Evolutionary conservation across 2,888 invertebrate species (phyloP).

Genomic region (Hyposoter dolosus): DNA sequence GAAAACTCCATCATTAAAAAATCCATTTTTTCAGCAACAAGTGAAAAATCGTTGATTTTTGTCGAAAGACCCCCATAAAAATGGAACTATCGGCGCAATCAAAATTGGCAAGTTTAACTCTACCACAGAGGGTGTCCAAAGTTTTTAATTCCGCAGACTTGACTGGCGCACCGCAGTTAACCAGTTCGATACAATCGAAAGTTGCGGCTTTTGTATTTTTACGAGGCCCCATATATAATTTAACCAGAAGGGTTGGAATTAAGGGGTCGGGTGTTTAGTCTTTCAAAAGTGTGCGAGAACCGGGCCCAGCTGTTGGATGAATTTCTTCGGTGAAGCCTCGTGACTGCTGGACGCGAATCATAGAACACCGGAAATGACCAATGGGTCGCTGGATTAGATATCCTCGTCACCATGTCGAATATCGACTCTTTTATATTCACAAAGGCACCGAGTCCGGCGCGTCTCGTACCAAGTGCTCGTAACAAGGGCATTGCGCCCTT

Average conservation of each 20-base stretch:
- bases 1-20: too few relatives aligned
- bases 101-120: slow-evolving; percentile 5
- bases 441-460: too few relatives aligned
- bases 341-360: slow-evolving; percentile 39
- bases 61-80: background rate
- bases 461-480: too few relatives aligned
- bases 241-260: background rate
- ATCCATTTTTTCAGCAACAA: background rate
- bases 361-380: slow-evolving; percentile 57
- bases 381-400: slow-evolving; percentile 35
- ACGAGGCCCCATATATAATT: background rate
- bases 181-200: slow-evolving; percentile 1
- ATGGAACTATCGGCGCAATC: background rate
- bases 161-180: background rate
- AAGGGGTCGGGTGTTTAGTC: slow-evolving; percentile 16
- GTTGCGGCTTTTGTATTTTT: background rate
- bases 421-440: background rate
- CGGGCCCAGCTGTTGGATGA: slow-evolving; percentile 17
- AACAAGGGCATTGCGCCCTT: background rate
- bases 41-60: background rate
- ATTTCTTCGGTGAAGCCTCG: slow-evolving; percentile 38
- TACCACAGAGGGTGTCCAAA: background rate
- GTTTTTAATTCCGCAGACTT: background rate
- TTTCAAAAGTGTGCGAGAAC: background rate
- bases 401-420: background rate